phyloP scores from a whole-genome alignment of 2,113 vertebrate species.

The Grallaria varia region DNA sequence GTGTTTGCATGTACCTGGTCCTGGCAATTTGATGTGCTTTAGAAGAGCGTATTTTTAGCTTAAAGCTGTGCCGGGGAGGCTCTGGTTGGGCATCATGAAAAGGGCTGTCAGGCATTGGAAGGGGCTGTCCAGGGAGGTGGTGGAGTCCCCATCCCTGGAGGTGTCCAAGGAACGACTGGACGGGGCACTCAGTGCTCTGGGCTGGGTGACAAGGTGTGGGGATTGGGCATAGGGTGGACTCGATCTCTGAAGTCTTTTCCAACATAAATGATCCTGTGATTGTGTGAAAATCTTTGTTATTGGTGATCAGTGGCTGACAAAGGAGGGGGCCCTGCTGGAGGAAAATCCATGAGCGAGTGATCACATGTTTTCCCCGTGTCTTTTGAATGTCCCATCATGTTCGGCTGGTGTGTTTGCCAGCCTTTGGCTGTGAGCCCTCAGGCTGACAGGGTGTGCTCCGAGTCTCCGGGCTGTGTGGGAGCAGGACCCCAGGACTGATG shows the following conservation, averaged over 20 bases:
- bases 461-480: accelerated
- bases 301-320: neutral
- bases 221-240: neutral
- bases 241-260: neutral
- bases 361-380: too few species aligned
- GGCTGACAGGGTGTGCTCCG: accelerated
- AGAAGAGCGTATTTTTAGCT: neutral
- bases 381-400: accelerated
- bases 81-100: neutral
- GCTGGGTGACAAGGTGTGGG: neutral
- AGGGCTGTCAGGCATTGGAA: neutral
- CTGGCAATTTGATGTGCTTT: neutral
- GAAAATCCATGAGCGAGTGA: neutral
- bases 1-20: neutral
- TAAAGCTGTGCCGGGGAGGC: neutral
- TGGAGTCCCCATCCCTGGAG: neutral
- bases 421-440: neutral
- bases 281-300: neutral
- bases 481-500: accelerated
- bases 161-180: neutral
- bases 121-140: neutral
- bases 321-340: neutral
- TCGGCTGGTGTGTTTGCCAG: accelerated
- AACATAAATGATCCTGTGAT: neutral
- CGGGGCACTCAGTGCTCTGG: neutral